A percentile compares a stretch with the other conserved stretches of the same genome.
These are phyloP conservation scores for Epinephelus fuscoguttatus DNA, from an alignment of 2,113 vertebrate genomes.

Conservation along the genomic window DNA sequence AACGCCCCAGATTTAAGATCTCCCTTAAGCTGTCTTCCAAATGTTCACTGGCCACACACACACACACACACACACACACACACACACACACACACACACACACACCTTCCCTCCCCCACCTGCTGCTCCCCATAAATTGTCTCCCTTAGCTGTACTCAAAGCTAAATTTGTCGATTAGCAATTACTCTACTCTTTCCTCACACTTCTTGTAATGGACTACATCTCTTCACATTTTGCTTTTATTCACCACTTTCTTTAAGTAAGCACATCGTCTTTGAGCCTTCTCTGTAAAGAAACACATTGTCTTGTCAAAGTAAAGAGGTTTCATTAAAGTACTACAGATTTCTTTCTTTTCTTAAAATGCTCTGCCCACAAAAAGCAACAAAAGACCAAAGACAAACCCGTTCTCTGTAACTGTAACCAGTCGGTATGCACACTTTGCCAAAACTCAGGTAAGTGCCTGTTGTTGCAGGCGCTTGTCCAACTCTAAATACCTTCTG, in stretches of 20 bases:
- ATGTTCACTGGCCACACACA: constrained; percentile 5
- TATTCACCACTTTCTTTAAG: neutral
- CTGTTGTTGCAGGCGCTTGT: neutral
- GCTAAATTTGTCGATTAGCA: neutral
- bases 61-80: constrained; percentile 2
- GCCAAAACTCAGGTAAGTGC: neutral
- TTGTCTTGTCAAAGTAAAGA: neutral
- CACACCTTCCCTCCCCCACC: constrained; percentile 30
- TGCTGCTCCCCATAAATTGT: constrained; percentile 23
- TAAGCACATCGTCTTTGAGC: neutral
- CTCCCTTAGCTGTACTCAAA: neutral
- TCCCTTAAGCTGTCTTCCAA: constrained; percentile 25
- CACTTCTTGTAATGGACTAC: neutral
- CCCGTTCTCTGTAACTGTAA: neutral
- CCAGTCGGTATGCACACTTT: neutral
- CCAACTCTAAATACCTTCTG: neutral
- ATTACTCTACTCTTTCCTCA: rapidly evolving
- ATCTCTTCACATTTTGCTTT: neutral
- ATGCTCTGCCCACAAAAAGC: neutral
- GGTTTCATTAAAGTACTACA: neutral
- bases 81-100: neutral
- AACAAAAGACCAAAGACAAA: neutral
- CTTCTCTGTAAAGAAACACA: neutral
- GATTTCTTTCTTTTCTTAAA: neutral
- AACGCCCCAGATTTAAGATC: constrained; percentile 8